Evolutionary conservation across 2,797 vertebrate genomes (phyloP), one percentile per base, ranked within the genome.

Genomic region (Capromys pilorides): DNA sequence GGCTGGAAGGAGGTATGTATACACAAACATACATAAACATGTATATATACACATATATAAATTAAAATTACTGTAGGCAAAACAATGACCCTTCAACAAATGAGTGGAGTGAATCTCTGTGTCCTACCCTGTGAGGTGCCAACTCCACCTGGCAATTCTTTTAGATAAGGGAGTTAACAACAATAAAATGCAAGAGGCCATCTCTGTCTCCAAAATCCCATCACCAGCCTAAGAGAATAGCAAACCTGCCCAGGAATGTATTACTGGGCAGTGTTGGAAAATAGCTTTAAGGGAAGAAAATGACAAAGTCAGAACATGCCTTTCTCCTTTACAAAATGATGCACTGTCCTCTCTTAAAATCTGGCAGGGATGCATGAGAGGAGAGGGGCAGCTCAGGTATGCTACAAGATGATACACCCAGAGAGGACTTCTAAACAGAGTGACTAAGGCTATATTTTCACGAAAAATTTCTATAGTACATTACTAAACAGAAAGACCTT

Each of bases 241-340:
- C 28, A 86, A 33, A 45, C 12, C 19, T 41, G 61, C 61, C 26
- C 18, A 41, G 51, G 77, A 94, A 79, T 57, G 51, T 54, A 78
- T 26, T 78, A 71, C 79, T 24, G 18, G 66, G n/a, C 36, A 18
- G 39, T 61, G 39, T 22, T 39, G 10, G 45, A 54, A 51, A 67
- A 39, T 64, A 26, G 24, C 36, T 71, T 51, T 11, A 59, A 49
- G 31, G 85, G 62, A 9, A 26, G 61, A 59, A 57, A 36, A 59
- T 41, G 33, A 4, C 0, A 3, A 78, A 18, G 59, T 79, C 80
- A 39, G 22, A 86, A 88, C 0, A 0, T 0, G 14, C 1, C 71
- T 5, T 61, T 77, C 54, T 77, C 24, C n/a, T 57, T 45, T 1
- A 6, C 0, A 21, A 54, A 39, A 1, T 39, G 57, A n/a, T 1